phyloP scores from a whole-genome alignment of 1,140 invertebrate species.

The Helicoverpa armigera region DNA sequence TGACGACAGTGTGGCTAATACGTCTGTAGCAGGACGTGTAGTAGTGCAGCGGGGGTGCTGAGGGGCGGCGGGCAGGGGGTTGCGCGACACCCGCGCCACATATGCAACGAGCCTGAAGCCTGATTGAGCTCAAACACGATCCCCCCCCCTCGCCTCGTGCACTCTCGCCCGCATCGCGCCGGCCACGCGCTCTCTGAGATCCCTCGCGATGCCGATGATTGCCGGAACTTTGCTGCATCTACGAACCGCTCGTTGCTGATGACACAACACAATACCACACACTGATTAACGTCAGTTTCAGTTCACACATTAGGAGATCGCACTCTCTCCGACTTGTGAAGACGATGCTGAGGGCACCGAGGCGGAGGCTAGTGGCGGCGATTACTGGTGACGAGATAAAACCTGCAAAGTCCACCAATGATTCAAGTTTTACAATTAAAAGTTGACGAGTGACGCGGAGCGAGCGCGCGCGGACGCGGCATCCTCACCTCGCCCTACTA shows the following conservation, averaged over 20 bases:
- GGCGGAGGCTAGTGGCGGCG: slow-evolving; percentile 21
- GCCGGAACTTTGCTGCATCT: background rate
- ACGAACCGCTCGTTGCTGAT: background rate
- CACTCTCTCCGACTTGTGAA: background rate
- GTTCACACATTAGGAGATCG: too few relatives aligned
- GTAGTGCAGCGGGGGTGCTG: background rate
- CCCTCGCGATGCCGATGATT: background rate
- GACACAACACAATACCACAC: background rate
- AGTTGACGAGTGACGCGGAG: slow-evolving; percentile 28
- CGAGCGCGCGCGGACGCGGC: background rate
- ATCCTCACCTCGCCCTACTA: too few relatives aligned
- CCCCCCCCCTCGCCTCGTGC: background rate
- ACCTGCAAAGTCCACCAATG: slow-evolving; percentile 51
- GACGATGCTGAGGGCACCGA: background rate
- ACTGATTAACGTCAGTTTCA: too few relatives aligned
- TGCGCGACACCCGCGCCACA: background rate
- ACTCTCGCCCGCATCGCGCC: background rate
- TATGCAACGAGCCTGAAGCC: slow-evolving; percentile 31
- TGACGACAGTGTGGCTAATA: too few relatives aligned
- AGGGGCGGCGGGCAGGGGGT: background rate
- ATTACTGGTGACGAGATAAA: slow-evolving; percentile 55
- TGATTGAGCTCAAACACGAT: slow-evolving; percentile 49
- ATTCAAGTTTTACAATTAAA: slow-evolving; percentile 59
- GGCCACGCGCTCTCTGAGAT: slow-evolving; percentile 1
- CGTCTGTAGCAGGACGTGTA: background rate